Conservation (phyloP, 2,113 vertebrate genomes). For the Megatriorchis doriae region DNA sequence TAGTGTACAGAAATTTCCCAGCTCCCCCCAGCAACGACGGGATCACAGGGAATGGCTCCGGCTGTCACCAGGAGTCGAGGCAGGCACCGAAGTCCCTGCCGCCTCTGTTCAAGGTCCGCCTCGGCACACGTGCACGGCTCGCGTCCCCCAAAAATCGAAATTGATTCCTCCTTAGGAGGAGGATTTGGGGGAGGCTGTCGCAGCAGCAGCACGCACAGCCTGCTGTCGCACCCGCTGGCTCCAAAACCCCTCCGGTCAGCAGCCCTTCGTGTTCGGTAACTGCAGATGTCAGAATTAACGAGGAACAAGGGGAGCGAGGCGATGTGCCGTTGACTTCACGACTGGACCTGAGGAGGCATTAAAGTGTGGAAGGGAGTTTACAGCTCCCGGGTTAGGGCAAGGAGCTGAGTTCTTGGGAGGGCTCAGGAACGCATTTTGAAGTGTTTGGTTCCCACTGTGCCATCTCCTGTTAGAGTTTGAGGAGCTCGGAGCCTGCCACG, state of each 20-base stretch:
- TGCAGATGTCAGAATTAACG: fast-evolving
- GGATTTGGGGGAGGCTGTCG: too few relatives aligned
- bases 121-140: background rate
- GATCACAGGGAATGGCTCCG: background rate
- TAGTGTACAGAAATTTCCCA: background rate
- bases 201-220: background rate
- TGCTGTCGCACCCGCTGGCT: background rate
- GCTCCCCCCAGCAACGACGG: background rate
- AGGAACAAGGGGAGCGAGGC: background rate
- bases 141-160: background rate
- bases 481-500: background rate
- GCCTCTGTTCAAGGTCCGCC: background rate
- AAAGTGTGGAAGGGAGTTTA: background rate
- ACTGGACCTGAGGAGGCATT: background rate
- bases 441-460: background rate
- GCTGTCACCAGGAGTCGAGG: background rate
- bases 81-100: background rate
- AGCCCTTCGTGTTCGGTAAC: background rate
- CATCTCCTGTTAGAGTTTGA: background rate
- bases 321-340: background rate
- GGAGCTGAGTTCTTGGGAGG: background rate
- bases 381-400: background rate
- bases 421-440: background rate
- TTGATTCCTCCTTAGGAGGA: too few relatives aligned
- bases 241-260: background rate